Base-by-base conservation (phyloP, 2,888 invertebrate species). In the Leucania comma region DNA sequence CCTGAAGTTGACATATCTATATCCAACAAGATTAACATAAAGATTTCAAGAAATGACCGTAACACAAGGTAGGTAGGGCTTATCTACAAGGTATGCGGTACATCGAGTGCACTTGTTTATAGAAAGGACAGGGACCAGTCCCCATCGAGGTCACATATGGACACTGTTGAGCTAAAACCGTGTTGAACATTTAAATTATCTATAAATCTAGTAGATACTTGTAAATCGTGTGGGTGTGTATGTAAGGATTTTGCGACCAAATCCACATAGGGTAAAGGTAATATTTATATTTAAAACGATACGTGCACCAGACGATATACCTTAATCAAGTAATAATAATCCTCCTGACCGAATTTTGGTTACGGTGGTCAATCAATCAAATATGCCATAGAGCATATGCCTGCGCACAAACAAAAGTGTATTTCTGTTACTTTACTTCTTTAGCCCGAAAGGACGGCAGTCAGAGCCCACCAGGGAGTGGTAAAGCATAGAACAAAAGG, bases 121-220 rank as follows among this genome's bases (percentile, higher is more conserved):
- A 80, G 84, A 84, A 84, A 75, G 84, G 84, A 80, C 68, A 66
- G 38, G 73, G 62, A 59, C 72, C 32, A 72, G 72, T 68, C 62
- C 32, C 48, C 61, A 80, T 73, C 80, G 87, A 85, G 87, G 85
- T 74, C 85, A 87, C 82, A 79, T 74, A 82, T 85, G 85, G 80
- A 68, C 68, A 68, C 26, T 58, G 61, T 20, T 38, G 22, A 73
- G 53, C 22, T 72, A 35, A 54, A 81, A 56, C 50, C 67, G 1
- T 51, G 60, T 53, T 60, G 50, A 20, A 29, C 58, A 79, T 79
- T 73, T 57, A 73, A 61, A 58, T 72, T 32, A 63, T 57, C 29
- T 54, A 24, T 66, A 71, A 48, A 75, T 81, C 38, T 32, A 42
- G 20, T 8, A 22, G 26, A 48, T n/a, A 42, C 24, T 51, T 17